These are phyloP conservation scores for Gymnoscelis rufifasciata DNA, from an alignment of 2,888 invertebrate species.

Conservation along the genomic window DNA sequence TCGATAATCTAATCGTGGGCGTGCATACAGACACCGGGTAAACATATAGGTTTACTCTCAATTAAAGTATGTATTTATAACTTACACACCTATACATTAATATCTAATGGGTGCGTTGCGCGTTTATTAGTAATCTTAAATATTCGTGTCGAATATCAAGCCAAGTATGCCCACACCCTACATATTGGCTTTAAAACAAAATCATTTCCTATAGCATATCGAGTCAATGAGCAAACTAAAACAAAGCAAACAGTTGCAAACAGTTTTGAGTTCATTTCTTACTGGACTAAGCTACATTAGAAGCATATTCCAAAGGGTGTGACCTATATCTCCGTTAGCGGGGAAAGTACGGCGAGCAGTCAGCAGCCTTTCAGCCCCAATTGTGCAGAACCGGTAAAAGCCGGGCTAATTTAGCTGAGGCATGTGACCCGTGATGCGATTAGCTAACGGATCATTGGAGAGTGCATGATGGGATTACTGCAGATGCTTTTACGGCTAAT, in stretches of 20 bases:
- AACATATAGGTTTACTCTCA: no score
- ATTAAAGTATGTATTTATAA: no score
- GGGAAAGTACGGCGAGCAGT: constrained; percentile 46
- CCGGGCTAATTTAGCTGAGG: constrained; percentile 42
- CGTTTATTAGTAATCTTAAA: no score
- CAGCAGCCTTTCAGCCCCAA: constrained; percentile 43
- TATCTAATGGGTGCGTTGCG: no score
- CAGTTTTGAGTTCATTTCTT: background rate
- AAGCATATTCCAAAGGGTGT: constrained; percentile 35
- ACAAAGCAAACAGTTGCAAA: background rate
- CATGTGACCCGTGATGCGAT: constrained; percentile 36
- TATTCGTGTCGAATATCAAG: no score
- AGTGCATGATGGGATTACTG: constrained; percentile 14
- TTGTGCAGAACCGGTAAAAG: constrained; percentile 42
- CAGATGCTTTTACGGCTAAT: constrained; percentile 3
- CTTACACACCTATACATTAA: no score
- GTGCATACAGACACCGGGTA: no score
- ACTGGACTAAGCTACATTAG: constrained; percentile 19
- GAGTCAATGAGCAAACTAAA: no score
- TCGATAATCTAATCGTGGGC: background rate
- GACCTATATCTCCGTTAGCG: constrained; percentile 49
- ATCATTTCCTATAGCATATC: no score
- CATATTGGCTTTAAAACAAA: no score
- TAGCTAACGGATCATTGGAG: constrained; percentile 28
- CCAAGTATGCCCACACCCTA: no score